A percentile compares a stretch with the other conserved stretches of the same genome.
phyloP scores from a whole-genome alignment of 2,113 vertebrate genomes.

The Podarcis raffonei region DNA sequence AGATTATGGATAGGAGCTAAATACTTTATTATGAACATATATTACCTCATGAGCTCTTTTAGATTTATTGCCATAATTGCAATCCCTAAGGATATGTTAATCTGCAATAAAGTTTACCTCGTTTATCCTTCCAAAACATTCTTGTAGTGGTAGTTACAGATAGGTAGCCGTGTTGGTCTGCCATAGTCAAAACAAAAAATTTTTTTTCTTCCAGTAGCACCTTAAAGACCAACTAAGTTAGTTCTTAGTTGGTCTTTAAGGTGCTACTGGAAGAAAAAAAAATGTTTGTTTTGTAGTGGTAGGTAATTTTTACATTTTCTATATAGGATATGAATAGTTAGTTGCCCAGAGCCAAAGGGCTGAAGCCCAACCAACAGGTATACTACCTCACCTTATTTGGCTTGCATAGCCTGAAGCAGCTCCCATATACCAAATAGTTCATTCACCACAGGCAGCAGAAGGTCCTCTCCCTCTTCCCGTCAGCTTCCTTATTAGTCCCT shows the following conservation, averaged over 20 bases:
- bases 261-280: no score
- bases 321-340: background rate
- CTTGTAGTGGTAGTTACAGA: background rate
- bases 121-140: background rate
- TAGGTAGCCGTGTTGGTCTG: no score
- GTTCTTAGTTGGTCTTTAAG: no score
- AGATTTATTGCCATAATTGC: background rate
- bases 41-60: background rate
- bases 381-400: background rate
- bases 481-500: background rate
- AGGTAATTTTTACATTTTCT: background rate
- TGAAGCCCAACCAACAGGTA: background rate
- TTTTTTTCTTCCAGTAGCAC: no score
- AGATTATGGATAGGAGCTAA: background rate
- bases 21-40: background rate
- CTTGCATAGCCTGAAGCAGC: background rate
- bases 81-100: background rate
- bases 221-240: no score
- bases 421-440: fast-evolving
- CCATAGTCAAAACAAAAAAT: no score
- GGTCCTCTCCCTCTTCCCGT: background rate
- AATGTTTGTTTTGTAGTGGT: background rate
- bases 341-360: background rate
- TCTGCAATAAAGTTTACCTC: background rate
- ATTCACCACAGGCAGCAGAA: fast-evolving